These are phyloP conservation scores for Sphyrna mokarran DNA, from an alignment of 2,113 vertebrate genomes.

Conservation along the genomic window DNA sequence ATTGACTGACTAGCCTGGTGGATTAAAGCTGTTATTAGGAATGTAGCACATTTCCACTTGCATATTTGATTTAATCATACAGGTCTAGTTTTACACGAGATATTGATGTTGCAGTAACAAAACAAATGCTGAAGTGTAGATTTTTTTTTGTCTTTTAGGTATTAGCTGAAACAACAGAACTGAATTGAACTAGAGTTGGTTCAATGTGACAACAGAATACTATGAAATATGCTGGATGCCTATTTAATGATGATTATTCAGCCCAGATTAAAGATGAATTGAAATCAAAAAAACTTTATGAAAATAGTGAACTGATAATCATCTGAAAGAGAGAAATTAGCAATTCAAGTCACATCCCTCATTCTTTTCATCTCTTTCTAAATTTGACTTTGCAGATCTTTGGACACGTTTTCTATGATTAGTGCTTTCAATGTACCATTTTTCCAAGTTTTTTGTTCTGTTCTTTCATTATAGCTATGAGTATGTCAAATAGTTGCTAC, in stretches of 20 bases:
- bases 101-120: neutral
- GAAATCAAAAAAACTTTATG: neutral
- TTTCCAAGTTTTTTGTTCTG: neutral
- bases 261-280: neutral
- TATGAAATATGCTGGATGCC: neutral
- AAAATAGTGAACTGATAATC: neutral
- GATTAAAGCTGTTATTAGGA: neutral
- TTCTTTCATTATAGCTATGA: neutral
- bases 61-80: neutral
- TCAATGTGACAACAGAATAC: neutral
- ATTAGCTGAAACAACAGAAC: neutral
- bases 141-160: neutral
- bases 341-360: neutral
- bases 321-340: neutral
- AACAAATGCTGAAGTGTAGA: neutral
- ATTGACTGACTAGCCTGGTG: neutral
- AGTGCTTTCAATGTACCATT: neutral
- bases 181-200: neutral
- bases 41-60: neutral
- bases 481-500: neutral
- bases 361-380: neutral
- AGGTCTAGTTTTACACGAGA: neutral
- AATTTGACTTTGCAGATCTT: neutral
- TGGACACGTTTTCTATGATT: neutral
- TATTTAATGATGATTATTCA: neutral